Evolutionary conservation across 1,140 invertebrate species (phyloP), one percentile per base, ranked within the genome.

Genomic region (Aphelenchoides avenae): DNA sequence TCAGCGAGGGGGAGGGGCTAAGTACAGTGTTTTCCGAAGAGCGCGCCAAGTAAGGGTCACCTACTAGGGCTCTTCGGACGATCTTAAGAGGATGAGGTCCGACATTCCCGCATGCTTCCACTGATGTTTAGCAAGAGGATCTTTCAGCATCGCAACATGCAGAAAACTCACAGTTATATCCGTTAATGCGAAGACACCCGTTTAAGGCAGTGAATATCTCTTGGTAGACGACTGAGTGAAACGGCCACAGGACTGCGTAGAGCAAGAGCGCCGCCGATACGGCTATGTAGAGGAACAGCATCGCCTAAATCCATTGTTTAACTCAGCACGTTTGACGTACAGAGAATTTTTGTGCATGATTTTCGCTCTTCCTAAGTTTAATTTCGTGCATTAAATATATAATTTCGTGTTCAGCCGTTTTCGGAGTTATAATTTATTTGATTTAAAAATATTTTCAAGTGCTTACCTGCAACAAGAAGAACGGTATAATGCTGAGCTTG

Each of bases 401-500:
- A n/a, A n/a, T n/a, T n/a, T n/a, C n/a, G n/a, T n/a, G n/a, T n/a
- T n/a, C n/a, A n/a, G n/a, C n/a, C n/a, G n/a, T n/a, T n/a, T n/a
- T n/a, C n/a, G n/a, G n/a, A n/a, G n/a, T n/a, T n/a, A n/a, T n/a
- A n/a, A n/a, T n/a, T n/a, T n/a, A n/a, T n/a, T n/a, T n/a, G n/a
- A n/a, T n/a, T n/a, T n/a, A n/a, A n/a, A n/a, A n/a, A n/a, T n/a
- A 36, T 13, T 36, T 13, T 48, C 15, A 59, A 20, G 36, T 5
- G 51, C 34, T 24, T 65, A 64, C 66, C 36, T 66, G 63, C 20
- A 66, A 48, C 46, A 66, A 49, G 36, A 66, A 66, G 48, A 66
- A 66, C 1, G 63, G 63, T 22, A 66, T 68, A 4, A 66, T 55
- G 42, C 63, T 68, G 4, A 66, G 31, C 54, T 66, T 66, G 20